These are phyloP conservation scores for Cyclophora albipunctata DNA, from an alignment of 2,888 invertebrate species.

Conservation along the genomic window DNA sequence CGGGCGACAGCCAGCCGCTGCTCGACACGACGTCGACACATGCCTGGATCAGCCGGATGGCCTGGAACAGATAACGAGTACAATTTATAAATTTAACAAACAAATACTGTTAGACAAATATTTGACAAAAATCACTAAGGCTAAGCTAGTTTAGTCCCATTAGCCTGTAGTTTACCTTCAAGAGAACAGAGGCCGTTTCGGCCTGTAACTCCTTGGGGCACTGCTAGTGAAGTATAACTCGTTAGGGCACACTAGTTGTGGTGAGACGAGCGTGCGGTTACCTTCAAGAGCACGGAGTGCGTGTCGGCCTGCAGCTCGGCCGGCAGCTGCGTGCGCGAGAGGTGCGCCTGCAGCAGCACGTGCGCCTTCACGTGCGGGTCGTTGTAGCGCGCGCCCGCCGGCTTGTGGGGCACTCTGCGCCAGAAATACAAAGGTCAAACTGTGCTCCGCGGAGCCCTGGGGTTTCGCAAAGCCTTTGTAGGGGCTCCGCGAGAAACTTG, in stretches of 20 bases:
- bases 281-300: conserved; percentile 88
- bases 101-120: no score
- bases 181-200: no score
- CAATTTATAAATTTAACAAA: no score
- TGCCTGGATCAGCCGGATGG: conserved; percentile 91
- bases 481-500: no score
- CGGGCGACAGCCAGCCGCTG: conserved; percentile 98
- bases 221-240: background rate
- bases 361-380: conserved; percentile 98
- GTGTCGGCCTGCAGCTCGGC: conserved; percentile 98
- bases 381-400: conserved; percentile 85
- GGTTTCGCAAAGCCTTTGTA: no score
- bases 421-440: background rate
- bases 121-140: background rate
- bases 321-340: conserved; percentile 94
- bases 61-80: conserved; percentile 48
- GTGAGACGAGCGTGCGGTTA: no score
- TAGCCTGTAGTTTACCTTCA: background rate
- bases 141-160: background rate
- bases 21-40: conserved; percentile 95
- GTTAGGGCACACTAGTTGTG: no score
- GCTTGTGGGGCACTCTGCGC: conserved; percentile 80
- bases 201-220: no score
- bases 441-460: no score
- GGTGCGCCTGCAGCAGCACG: conserved; percentile 94